Base-by-base conservation (phyloP, 2,113 vertebrate genomes). In the Hirundichthys speculiger region DNA sequence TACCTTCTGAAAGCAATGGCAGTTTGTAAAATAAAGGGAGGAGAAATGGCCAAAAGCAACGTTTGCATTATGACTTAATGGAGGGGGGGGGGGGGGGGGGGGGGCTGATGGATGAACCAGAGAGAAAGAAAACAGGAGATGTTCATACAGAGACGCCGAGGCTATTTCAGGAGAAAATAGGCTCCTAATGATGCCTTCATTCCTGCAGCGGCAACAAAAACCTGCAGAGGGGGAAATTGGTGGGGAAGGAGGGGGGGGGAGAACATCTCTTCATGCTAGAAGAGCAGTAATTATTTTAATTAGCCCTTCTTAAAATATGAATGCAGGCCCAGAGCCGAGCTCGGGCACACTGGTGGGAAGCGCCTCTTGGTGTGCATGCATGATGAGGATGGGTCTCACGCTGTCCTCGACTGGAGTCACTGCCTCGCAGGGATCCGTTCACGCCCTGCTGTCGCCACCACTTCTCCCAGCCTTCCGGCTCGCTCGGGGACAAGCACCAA, bases 281-380 rank as follows among this genome's bases (percentile, higher is more conserved):
- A 85, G 77, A 84, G 75, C 55, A 54, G 71, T 83, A 84, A 91
- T 92, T 90, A 89, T 83, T 86, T 83, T 89, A 90, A 92, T 92
- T 87, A 89, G 84, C 54, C 57, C 63, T 77, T 75, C 67, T 82
- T 86, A 79, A 71, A 83, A 80, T 79, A 48, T 80, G 75, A 89
- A 77, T 18, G 40, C 54, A 82, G 57, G 62, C 82, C 73, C 21
- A 52, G 45, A 73, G 82, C 71, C 41, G 50, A 24, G 58, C 50
- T 66, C n/a, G 54, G 57, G 62, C 38, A 22, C 61, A 40, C 39
- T 60, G 30, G 34, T 60, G 41, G 46, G 55, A 41, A n/a, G 43
- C 2, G 46, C 45, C 11, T 42, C n/a, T 30, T 39, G 4, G 30
- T 54, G 51, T 52, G 51, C 7, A 10, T 12, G 4, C 18, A 34